These are phyloP conservation scores for Euura saliciscinereae DNA, from an alignment of 1,140 invertebrate genomes.

Conservation along the genomic window DNA sequence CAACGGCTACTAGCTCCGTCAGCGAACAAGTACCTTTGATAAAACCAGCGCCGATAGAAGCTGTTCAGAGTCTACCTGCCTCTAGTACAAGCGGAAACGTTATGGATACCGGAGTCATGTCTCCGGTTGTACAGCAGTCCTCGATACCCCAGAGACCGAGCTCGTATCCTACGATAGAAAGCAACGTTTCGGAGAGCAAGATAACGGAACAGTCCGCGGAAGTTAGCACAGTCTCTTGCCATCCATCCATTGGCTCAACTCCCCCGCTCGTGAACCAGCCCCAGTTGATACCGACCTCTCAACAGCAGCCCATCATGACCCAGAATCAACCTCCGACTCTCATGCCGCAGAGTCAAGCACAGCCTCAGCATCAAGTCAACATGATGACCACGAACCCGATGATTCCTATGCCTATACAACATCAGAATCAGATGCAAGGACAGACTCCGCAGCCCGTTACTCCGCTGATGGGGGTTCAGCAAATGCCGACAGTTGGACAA, in stretches of 20 bases:
- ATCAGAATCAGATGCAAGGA: constrained; percentile 31
- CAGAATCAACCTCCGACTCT: constrained; percentile 9
- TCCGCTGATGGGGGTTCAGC: constrained; percentile 28
- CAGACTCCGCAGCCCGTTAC: constrained; percentile 26
- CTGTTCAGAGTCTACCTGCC: constrained; percentile 52
- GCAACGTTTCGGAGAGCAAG: constrained; percentile 38
- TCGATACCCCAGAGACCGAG: constrained; percentile 23
- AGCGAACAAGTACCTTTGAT: constrained; percentile 32
- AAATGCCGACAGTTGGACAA: constrained; percentile 39
- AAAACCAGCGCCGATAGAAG: constrained; percentile 41
- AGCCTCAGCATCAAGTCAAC: constrained; percentile 30
- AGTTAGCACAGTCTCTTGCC: constrained; percentile 16
- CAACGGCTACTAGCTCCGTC: constrained; percentile 37
- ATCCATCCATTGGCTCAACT: constrained; percentile 27
- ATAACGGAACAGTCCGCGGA: constrained; percentile 38
- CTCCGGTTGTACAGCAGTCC: constrained; percentile 40
- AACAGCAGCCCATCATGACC: constrained; percentile 29
- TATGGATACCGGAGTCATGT: constrained; percentile 34
- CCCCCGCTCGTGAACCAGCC: constrained; percentile 21
- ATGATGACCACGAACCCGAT: constrained; percentile 39
- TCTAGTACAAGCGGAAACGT: constrained; percentile 53
- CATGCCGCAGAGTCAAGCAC: constrained; percentile 8
- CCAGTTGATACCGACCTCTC: constrained; percentile 31
- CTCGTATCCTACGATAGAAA: constrained; percentile 43
- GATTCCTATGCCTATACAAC: constrained; percentile 30